These are phyloP conservation scores for Paradoxurus hermaphroditus DNA, from an alignment of 2,113 vertebrate genomes.

Conservation along the genomic window DNA sequence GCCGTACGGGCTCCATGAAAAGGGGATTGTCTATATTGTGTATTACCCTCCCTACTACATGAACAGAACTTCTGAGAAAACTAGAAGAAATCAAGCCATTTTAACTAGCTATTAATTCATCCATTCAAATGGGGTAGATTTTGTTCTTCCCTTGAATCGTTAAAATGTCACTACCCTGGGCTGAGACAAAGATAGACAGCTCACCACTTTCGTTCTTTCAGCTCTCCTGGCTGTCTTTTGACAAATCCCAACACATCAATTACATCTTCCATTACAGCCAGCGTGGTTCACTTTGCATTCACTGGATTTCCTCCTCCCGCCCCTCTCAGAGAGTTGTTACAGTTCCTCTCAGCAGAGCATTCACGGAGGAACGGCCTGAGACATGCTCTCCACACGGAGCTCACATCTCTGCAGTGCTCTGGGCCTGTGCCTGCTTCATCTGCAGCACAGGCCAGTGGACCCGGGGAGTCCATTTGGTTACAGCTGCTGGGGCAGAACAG, in stretches of 20 bases:
- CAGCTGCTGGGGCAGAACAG: neutral
- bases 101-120: neutral
- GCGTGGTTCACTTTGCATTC: neutral
- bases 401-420: neutral
- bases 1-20: neutral
- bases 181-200: neutral
- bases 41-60: neutral
- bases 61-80: constrained; percentile 55
- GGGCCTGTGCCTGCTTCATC: neutral
- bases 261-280: neutral
- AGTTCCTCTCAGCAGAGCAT: neutral
- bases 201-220: neutral
- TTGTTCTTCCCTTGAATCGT: neutral
- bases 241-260: neutral
- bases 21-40: neutral
- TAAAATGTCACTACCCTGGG: constrained; percentile 18
- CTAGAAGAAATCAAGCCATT: neutral
- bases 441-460: too few relatives aligned
- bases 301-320: neutral
- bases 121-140: neutral
- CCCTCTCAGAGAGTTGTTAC: neutral
- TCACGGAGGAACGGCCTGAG: constrained; percentile 53
- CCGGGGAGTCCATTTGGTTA: neutral
- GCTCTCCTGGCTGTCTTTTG: constrained; percentile 12
- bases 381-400: constrained; percentile 47